phyloP scores from a whole-genome alignment of 2,888 invertebrate genomes.

The Serripes groenlandicus region DNA sequence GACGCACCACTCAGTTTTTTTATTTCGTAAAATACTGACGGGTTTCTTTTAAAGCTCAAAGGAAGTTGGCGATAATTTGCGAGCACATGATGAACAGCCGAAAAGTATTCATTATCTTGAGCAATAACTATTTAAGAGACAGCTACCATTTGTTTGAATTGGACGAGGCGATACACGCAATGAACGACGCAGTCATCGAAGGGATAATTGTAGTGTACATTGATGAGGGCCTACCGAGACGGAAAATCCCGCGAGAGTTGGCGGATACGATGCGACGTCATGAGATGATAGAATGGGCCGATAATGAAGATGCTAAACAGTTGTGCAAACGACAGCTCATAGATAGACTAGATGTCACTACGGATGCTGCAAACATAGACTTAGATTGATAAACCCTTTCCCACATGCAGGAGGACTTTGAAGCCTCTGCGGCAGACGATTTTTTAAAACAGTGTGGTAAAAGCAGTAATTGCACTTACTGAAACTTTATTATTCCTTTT shows the following conservation, averaged over 20 bases:
- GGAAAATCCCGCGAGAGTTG: constrained; percentile 61
- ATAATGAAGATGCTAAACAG: constrained; percentile 53
- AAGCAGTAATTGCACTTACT: too few relatives aligned
- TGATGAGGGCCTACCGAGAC: constrained; percentile 43
- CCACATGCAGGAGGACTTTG: too few relatives aligned
- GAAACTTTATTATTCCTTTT: too few relatives aligned
- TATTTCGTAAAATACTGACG: too few relatives aligned
- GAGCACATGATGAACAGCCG: constrained; percentile 63
- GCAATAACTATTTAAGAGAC: constrained; percentile 58
- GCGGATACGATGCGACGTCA: constrained; percentile 53
- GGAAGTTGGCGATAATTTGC: constrained; percentile 52
- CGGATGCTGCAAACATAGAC: constrained; percentile 34
- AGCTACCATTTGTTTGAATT: too few relatives aligned
- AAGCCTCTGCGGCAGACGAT: too few relatives aligned
- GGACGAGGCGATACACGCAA: constrained; percentile 28
- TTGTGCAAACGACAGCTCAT: constrained; percentile 59
- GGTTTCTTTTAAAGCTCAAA: constrained; percentile 48
- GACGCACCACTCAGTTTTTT: too few relatives aligned
- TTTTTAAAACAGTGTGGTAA: too few relatives aligned
- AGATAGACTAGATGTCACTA: constrained; percentile 22
- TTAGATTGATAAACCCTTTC: constrained; percentile 39
- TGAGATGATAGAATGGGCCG: constrained; percentile 66
- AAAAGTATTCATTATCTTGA: constrained; percentile 68
- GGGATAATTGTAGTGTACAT: constrained; percentile 66
- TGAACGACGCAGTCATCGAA: constrained; percentile 49